Evolutionary conservation across 1,140 invertebrate species (phyloP).

Genomic region (Kradibia gibbosae): DNA sequence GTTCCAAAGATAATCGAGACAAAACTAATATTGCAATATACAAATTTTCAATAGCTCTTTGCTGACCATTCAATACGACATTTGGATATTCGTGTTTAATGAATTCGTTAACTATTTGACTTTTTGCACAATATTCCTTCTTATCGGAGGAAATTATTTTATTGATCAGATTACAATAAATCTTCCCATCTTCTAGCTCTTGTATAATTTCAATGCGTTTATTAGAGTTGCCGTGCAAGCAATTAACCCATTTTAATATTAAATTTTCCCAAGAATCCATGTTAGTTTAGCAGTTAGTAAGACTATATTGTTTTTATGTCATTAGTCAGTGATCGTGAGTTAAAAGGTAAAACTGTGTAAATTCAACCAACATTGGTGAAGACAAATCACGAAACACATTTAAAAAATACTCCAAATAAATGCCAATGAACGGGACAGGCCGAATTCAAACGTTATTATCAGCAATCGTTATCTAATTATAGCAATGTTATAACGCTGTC

Average conservation of each 20-base stretch:
- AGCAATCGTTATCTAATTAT: no score
- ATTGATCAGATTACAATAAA: conserved; percentile 56
- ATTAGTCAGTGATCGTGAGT: no score
- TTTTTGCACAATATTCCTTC: neutral
- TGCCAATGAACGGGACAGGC: no score
- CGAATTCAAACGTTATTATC: no score
- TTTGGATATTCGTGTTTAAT: conserved; percentile 66
- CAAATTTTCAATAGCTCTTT: conserved; percentile 50
- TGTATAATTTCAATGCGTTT: conserved; percentile 29
- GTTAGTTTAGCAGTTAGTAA: no score
- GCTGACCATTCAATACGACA: conserved; percentile 53
- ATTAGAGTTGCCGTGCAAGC: neutral
- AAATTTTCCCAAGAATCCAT: conserved; percentile 42
- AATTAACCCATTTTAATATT: conserved; percentile 43
- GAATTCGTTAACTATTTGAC: conserved; percentile 46
- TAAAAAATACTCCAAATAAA: no score
- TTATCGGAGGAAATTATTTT: conserved; percentile 50
- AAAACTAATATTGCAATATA: conserved; percentile 63
- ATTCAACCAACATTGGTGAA: no score
- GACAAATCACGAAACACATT: no score
- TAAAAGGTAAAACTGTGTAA: no score
- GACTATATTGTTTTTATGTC: no score
- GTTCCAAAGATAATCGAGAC: conserved; percentile 61
- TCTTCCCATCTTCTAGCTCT: conserved; percentile 54
- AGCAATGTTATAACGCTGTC: no score